Evolutionary conservation across 1,140 invertebrate species (phyloP), one percentile per base, ranked within the genome.

Genomic region (Drosophila pseudoobscura): DNA sequence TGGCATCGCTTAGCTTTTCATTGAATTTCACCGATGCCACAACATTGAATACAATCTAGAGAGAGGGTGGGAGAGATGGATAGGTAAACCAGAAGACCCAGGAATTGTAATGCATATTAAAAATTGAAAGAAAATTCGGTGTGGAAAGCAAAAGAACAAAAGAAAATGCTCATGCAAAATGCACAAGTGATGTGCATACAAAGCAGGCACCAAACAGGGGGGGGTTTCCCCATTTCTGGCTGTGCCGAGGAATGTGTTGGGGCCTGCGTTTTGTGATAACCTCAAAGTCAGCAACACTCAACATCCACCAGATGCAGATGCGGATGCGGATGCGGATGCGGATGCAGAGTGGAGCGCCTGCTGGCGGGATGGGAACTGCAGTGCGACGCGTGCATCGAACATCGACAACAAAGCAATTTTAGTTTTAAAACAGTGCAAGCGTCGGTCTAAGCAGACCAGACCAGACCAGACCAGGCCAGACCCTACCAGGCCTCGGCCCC

Each of bases 11-110:
- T 15, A 98, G 90, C 47, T 94, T 93, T 91, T 97, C 97, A 90
- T 97, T 95, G 91, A 98, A 98, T 82, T 95, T 95, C 8, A 98
- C 94, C n/a, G 96, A 97, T 0, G 97, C 97, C 2, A 97, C 97
- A 5, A 94, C 95, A 84, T 98, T 97, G 90, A 98, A 97, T n/a
- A 98, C 94, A 49, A 97, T 92, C 66, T 94, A 39, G 3, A 39
- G 11, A 39, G 31, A 11, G 22, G 15, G 7, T 45, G 13, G 39
- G 17, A 20, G 29, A 15, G n/a, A 47, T 44, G 31, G 49, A 63
- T 2, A 66, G 44, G 47, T 45, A 46, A 76, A 65, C 26, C 57
- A 63, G 46, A 61, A 63, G 46, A 61, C 70, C 45, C 52, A 56
- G 41, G 52, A 66, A 68, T 75, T 62, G 80, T 76, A 76, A 84